Base-by-base conservation (phyloP, 2,797 vertebrate genomes). In the Danio kyathit region DNA sequence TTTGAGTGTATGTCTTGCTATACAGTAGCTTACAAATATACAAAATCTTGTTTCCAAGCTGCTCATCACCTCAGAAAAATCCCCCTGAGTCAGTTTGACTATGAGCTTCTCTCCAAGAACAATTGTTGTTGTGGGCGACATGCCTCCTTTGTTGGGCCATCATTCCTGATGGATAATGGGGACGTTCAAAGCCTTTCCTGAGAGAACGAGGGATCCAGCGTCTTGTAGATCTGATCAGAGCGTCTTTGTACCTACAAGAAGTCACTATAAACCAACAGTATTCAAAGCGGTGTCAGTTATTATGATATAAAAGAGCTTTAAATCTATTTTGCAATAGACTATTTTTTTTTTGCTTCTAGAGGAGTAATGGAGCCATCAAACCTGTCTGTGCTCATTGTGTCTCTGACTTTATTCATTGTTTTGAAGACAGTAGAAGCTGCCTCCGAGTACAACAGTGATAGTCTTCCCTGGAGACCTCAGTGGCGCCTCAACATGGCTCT, bases 221-320 rank as follows among this genome's bases (percentile, higher is more conserved):
- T 63, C 79, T 78, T 17, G 54, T 17, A 84, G 71, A 74, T 81
- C 52, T 84, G 49, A 76, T 83, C 74, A 66, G 56, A 64, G 56
- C 13, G 48, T 61, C 76, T 78, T 83, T 72, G 67, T 76, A 75
- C 52, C 29, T 77, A 65, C 29, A 56, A 64, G 19, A 74, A 76
- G 61, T 38, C 71, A 63, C 54, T 60, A 69, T 49, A 80, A 84
- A 72, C 84, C 64, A 79, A 72, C 77, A 71, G 5, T 69, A 61
- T 67, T 85, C 48, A 61, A 66, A 48, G 40, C 16, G 51, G 9
- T 73, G 74, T 83, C 75, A 82, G 79, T 79, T 72, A 60, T 77
- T 52, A 46, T 21, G 40, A 81, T 78, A 74, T 52, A 44, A 66
- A 48, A 52, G 29, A n/a, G 43, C 75, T 38, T 76, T 70, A 73